Conservation (phyloP, 2,113 vertebrate species). For the Meles meles region DNA sequence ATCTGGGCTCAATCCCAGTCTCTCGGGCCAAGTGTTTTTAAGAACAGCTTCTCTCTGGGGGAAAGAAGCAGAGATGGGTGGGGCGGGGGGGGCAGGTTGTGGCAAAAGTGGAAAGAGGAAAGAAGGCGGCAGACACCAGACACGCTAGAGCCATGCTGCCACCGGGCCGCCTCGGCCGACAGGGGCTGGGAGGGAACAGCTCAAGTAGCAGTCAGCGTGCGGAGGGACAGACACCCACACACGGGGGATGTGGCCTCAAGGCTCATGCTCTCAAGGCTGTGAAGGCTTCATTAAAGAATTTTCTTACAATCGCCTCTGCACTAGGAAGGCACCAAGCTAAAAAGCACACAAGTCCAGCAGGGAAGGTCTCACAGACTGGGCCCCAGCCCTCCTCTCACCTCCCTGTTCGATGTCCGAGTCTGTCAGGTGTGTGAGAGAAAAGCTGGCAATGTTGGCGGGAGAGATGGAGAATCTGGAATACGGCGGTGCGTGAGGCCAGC, state of each 20-base stretch:
- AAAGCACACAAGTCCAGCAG: rapidly evolving
- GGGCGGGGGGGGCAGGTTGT: too few relatives aligned
- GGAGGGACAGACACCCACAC: rapidly evolving
- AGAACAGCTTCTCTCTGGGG: neutral
- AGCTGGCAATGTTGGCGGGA: slow-evolving; percentile 94
- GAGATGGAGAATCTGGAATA: slow-evolving; percentile 97
- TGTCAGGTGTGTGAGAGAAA: slow-evolving; percentile 97
- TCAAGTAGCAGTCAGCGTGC: rapidly evolving
- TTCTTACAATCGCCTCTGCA: neutral
- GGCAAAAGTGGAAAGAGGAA: neutral
- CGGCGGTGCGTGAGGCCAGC: slow-evolving; percentile 87
- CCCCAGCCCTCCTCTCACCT: slow-evolving; percentile 81
- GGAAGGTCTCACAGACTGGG: too few relatives aligned
- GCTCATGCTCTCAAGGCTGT: rapidly evolving
- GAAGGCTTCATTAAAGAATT: neutral
- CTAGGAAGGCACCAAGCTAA: neutral
- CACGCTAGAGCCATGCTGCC: neutral
- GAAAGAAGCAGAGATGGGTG: rapidly evolving
- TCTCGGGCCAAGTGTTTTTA: neutral
- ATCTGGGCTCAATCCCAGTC: neutral
- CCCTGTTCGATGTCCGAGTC: slow-evolving; percentile 98
- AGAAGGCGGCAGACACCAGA: too few relatives aligned
- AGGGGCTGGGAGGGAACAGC: neutral
- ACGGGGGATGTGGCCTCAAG: rapidly evolving
- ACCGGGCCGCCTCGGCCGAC: rapidly evolving